phyloP scores from a whole-genome alignment of 2,888 invertebrate species.

The Elysia crispata region DNA sequence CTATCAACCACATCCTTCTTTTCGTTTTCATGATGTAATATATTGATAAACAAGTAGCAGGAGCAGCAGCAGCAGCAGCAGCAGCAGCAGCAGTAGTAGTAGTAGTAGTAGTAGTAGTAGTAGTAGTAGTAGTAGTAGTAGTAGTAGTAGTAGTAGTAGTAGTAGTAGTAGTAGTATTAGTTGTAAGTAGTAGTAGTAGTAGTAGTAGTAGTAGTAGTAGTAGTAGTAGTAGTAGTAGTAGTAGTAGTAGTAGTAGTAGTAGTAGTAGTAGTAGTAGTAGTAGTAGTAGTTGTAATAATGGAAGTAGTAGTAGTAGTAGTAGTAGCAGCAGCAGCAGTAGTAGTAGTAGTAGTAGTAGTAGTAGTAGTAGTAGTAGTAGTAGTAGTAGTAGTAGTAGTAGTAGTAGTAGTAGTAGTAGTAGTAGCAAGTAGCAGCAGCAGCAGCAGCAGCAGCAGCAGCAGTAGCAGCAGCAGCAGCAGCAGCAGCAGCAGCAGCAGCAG shows the following conservation, averaged over 20 bases:
- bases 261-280: constrained; percentile 33
- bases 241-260: constrained; percentile 30
- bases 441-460: constrained; percentile 12
- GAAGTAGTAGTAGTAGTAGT: background rate
- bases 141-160: constrained; percentile 29
- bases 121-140: constrained; percentile 1
- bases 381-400: constrained; percentile 31
- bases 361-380: constrained; percentile 19
- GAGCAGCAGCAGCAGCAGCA: background rate
- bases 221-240: constrained; percentile 30
- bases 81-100: constrained; percentile 29
- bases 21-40: background rate
- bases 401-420: constrained; percentile 32
- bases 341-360: constrained; percentile 11
- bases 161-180: too few species aligned
- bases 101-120: constrained; percentile 27
- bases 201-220: constrained; percentile 34
- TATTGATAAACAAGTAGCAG: background rate
- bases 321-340: constrained; percentile 16
- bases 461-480: constrained; percentile 15
- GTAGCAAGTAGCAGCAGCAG: constrained; percentile 23
- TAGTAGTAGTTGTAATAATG: too few species aligned
- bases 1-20: background rate
- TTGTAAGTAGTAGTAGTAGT: constrained; percentile 37
- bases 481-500: constrained; percentile 21